Conservation (phyloP, 2,888 invertebrate species). For the Didymodactylos carnosus region DNA sequence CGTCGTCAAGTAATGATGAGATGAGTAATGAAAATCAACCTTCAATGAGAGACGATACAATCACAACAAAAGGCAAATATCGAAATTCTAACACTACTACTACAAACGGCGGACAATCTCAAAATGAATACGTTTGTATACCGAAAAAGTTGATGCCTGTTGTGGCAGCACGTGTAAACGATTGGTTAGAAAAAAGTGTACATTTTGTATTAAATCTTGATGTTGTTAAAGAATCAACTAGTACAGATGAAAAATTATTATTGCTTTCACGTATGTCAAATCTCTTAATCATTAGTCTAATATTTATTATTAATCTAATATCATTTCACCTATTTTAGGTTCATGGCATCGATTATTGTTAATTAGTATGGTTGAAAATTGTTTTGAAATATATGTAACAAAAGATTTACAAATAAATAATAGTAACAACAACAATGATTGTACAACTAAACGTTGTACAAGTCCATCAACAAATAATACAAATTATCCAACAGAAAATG, state of each 20-base stretch:
- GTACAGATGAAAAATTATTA: neutral
- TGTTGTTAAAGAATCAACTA: neutral
- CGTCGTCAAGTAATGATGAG: too few relatives aligned
- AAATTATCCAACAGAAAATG: neutral
- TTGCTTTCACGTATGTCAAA: neutral
- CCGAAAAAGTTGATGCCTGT: conserved; percentile 14
- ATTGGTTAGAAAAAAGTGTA: conserved; percentile 9
- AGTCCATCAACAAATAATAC: neutral
- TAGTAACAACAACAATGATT: too few relatives aligned
- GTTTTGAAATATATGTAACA: conserved; percentile 7
- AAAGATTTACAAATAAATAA: conserved; percentile 2
- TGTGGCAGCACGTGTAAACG: conserved; percentile 1
- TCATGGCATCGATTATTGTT: conserved; percentile 6
- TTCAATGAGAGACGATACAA: too few relatives aligned
- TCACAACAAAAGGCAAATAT: too few relatives aligned
- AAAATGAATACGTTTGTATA: neutral
- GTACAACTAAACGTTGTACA: too few relatives aligned
- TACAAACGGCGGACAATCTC: too few relatives aligned
- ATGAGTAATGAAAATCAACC: too few relatives aligned
- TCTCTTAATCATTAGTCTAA: too few relatives aligned
- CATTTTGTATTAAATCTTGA: neutral
- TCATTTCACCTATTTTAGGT: too few relatives aligned
- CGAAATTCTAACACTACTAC: too few relatives aligned
- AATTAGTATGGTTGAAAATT: conserved; percentile 10
- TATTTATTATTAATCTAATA: too few relatives aligned